These are phyloP conservation scores for Craterocephalus amniculus DNA, from an alignment of 2,797 vertebrate species.

Conservation along the genomic window DNA sequence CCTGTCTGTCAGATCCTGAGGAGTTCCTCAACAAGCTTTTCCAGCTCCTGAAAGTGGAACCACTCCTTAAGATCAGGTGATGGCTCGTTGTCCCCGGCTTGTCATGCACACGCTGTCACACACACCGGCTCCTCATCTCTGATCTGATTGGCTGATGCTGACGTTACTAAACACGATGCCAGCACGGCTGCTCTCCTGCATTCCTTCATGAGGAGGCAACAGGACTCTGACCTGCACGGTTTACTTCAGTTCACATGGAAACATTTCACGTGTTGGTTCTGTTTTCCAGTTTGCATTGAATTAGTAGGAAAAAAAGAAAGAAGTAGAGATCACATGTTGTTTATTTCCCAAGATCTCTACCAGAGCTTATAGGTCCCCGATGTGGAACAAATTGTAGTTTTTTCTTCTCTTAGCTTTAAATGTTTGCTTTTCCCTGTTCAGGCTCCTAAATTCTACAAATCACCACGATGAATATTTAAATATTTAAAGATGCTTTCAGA, in stretches of 20 bases:
- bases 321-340: background rate
- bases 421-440: background rate
- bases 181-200: accelerated
- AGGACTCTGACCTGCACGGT: background rate
- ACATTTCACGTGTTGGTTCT: background rate
- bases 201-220: background rate
- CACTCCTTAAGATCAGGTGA: slow-evolving; percentile 86
- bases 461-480: background rate
- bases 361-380: background rate
- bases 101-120: background rate
- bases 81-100: background rate
- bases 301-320: background rate
- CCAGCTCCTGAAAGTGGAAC: slow-evolving; percentile 84
- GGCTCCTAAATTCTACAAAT: background rate
- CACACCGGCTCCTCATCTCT: background rate
- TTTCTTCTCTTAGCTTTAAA: background rate
- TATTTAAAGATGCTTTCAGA: background rate
- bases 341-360: background rate
- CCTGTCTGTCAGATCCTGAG: slow-evolving; percentile 82
- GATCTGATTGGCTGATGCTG: background rate
- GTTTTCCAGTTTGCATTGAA: background rate
- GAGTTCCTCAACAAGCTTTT: slow-evolving; percentile 89
- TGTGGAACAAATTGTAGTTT: background rate
- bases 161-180: background rate
- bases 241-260: background rate